phyloP scores from a whole-genome alignment of 2,113 vertebrate species.

The Sapajus apella region DNA sequence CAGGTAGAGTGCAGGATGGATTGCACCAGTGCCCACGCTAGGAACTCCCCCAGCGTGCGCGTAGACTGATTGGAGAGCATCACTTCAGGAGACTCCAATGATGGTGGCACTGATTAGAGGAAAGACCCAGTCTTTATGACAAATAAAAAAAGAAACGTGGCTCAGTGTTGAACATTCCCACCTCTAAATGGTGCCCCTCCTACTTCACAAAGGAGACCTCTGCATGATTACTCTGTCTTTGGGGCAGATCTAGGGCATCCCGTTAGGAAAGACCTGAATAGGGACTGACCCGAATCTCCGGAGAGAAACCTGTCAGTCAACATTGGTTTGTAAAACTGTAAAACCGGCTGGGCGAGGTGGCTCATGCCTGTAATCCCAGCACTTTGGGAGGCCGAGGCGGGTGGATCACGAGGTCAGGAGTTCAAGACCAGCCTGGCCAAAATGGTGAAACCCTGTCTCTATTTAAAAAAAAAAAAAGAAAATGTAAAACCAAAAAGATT shows the following conservation, averaged over 20 bases:
- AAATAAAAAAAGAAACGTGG: background rate
- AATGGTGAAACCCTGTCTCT: no score
- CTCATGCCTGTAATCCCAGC: no score
- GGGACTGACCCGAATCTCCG: background rate
- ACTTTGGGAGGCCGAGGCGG: no score
- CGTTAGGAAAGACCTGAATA: background rate
- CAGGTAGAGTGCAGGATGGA: background rate
- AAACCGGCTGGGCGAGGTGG: background rate
- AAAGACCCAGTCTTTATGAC: background rate
- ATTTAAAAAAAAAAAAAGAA: no score
- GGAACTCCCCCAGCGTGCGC: background rate
- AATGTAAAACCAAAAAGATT: background rate
- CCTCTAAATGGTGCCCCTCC: background rate
- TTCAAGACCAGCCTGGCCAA: no score
- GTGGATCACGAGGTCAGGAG: no score
- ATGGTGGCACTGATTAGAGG: background rate
- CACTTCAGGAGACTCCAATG: rapidly evolving
- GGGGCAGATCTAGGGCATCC: background rate
- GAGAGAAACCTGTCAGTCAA: background rate
- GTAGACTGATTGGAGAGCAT: background rate
- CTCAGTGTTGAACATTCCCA: background rate
- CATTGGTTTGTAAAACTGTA: background rate
- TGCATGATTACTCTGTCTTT: background rate
- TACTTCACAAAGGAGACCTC: background rate
- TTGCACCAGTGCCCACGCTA: background rate